phyloP scores from a whole-genome alignment of 2,797 vertebrate genomes.

The Psittacula derbiana region DNA sequence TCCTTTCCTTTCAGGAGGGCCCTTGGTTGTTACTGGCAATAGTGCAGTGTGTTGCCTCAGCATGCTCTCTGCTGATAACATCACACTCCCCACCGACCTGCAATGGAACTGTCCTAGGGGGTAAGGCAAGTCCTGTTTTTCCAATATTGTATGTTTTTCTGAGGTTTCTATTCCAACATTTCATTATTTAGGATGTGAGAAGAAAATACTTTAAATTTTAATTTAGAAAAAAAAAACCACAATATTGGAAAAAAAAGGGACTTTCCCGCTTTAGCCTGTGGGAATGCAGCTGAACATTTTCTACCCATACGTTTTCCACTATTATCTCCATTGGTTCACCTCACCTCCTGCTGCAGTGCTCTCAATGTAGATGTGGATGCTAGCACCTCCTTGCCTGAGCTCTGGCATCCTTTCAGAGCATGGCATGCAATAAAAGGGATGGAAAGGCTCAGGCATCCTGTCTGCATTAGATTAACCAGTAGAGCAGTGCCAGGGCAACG shows the following conservation, averaged over 20 bases:
- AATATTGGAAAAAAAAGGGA: background rate
- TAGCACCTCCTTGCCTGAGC: background rate
- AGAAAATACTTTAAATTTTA: background rate
- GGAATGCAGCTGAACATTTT: background rate
- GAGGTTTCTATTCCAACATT: background rate
- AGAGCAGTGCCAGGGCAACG: background rate
- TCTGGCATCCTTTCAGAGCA: background rate
- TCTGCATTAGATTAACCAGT: background rate
- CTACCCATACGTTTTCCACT: background rate
- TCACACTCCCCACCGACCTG: accelerated
- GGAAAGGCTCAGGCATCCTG: background rate
- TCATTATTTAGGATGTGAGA: background rate
- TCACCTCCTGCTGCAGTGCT: background rate
- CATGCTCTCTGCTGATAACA: background rate
- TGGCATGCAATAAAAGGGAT: background rate
- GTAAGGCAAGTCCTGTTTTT: background rate
- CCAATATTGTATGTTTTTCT: background rate
- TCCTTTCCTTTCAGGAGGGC: background rate
- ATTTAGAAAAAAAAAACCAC: background rate
- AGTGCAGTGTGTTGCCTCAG: background rate
- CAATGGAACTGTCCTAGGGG: background rate
- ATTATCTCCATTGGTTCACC: background rate
- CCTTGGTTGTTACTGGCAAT: background rate
- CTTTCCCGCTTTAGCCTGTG: background rate
- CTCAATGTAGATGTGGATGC: background rate